These are phyloP conservation scores for Varecia variegata DNA, from an alignment of 2,797 vertebrate species.

Conservation along the genomic window DNA sequence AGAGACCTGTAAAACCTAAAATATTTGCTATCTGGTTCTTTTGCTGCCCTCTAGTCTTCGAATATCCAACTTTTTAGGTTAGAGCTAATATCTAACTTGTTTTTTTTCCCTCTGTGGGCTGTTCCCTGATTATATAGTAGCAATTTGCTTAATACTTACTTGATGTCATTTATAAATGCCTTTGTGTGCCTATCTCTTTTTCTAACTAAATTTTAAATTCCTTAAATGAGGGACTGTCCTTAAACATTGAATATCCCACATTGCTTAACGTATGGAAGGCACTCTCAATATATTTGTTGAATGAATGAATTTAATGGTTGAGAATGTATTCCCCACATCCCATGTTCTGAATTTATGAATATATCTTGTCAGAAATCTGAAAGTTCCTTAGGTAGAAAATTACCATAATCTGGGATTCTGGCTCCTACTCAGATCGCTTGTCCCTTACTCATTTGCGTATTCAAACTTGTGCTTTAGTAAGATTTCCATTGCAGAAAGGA, in stretches of 20 bases:
- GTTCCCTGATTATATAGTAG: neutral
- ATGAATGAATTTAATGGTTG: neutral
- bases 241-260: neutral
- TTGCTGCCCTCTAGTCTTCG: neutral
- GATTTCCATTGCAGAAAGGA: neutral
- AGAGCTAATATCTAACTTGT: neutral
- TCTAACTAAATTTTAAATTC: neutral
- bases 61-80: neutral
- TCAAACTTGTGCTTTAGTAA: neutral
- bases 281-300: neutral
- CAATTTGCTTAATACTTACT: neutral
- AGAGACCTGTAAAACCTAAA: neutral
- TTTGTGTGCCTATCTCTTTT: neutral
- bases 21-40: neutral
- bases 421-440: neutral
- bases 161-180: neutral
- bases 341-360: neutral
- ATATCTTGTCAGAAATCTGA: neutral
- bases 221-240: neutral
- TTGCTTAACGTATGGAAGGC: neutral
- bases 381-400: neutral
- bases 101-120: neutral
- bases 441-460: neutral
- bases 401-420: neutral
- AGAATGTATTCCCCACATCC: neutral